Evolutionary conservation across 2,113 vertebrate genomes (phyloP).

Genomic region (Isurus oxyrinchus): DNA sequence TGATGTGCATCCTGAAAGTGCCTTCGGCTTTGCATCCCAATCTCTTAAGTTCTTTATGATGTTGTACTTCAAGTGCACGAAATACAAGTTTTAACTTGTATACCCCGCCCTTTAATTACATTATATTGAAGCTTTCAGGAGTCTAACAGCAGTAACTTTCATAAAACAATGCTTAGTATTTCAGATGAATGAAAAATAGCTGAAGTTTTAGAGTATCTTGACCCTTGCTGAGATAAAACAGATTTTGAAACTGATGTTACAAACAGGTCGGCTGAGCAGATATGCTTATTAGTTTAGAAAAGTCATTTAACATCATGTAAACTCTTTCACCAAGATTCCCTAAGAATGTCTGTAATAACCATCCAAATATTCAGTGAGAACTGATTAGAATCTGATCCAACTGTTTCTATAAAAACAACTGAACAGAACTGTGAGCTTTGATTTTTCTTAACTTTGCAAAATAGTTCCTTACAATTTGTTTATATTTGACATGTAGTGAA

Average conservation of each 20-base stretch:
- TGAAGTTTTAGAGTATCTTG: conserved; percentile 7
- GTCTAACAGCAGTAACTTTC: neutral
- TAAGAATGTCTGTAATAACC: neutral
- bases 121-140: neutral
- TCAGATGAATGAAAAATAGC: neutral
- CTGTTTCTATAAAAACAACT: neutral
- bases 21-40: neutral
- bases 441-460: neutral
- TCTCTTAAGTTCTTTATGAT: neutral
- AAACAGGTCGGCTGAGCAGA: neutral
- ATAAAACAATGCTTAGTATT: neutral
- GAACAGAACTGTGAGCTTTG: neutral
- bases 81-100: conserved; percentile 32
- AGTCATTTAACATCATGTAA: neutral
- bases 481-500: neutral
- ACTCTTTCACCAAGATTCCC: neutral
- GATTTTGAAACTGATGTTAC: neutral
- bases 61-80: neutral
- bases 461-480: neutral
- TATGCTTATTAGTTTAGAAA: neutral
- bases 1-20: neutral
- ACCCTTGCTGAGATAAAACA: neutral
- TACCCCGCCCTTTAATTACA: conserved; percentile 22
- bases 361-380: neutral
- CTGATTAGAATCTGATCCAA: neutral